Evolutionary conservation across 2,888 invertebrate species (phyloP).

Genomic region (Cynaeus angustus): DNA sequence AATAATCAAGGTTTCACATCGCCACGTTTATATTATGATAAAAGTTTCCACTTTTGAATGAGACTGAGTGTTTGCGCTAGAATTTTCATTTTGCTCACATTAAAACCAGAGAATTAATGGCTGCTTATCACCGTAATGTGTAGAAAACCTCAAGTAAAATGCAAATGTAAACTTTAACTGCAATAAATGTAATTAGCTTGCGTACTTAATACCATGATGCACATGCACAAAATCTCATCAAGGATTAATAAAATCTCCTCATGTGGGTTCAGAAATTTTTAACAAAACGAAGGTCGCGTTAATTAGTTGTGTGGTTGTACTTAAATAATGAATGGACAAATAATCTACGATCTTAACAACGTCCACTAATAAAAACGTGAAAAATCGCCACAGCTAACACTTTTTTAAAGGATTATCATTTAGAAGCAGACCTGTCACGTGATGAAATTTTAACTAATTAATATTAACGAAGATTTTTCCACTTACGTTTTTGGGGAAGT

Average conservation of each 20-base stretch:
- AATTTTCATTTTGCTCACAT: too few species aligned
- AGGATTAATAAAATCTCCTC: slow-evolving; percentile 1
- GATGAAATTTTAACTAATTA: slow-evolving; percentile 30
- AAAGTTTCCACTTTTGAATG: too few species aligned
- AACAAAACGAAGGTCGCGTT: slow-evolving; percentile 4
- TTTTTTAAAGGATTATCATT: too few species aligned
- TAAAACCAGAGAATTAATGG: too few species aligned
- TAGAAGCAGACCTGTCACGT: slow-evolving; percentile 20
- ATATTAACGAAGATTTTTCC: slow-evolving; percentile 23
- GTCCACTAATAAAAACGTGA: slow-evolving; percentile 13
- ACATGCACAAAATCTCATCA: background rate
- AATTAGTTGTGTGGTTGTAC: slow-evolving; percentile 10
- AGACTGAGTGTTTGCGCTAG: too few species aligned
- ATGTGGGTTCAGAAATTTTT: slow-evolving; percentile 7
- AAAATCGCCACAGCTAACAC: too few species aligned
- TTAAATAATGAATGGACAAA: background rate
- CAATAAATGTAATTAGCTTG: background rate
- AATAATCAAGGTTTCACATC: slow-evolving; percentile 5
- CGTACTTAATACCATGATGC: background rate
- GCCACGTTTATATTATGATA: background rate
- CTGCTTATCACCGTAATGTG: too few species aligned
- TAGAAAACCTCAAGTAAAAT: background rate
- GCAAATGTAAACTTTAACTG: slow-evolving; percentile 3
- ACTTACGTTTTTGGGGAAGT: slow-evolving; percentile 13
- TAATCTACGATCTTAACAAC: slow-evolving; percentile 22